phyloP scores from a whole-genome alignment of 2,113 vertebrate genomes.

The Scomber japonicus region DNA sequence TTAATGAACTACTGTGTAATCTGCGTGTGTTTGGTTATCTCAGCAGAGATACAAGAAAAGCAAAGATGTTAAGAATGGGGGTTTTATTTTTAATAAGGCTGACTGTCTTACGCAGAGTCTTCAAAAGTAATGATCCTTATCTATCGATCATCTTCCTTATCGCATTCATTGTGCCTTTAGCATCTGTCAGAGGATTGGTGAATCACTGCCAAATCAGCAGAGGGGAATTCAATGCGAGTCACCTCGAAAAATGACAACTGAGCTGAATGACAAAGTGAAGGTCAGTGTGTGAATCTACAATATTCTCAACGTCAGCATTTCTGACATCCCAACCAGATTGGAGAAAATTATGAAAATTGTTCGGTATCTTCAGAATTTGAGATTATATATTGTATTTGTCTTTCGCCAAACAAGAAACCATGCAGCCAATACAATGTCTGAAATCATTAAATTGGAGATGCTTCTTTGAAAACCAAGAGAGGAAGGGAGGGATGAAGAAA shows the following conservation, averaged over 20 bases:
- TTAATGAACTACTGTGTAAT: constrained; percentile 47
- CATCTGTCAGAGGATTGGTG: constrained; percentile 1
- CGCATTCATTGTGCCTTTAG: constrained; percentile 8
- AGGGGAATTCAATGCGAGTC: constrained; percentile 1
- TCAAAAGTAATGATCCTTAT: constrained; percentile 35
- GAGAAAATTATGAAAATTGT: background rate
- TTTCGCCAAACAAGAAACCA: background rate
- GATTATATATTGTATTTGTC: background rate
- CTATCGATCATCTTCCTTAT: constrained; percentile 41
- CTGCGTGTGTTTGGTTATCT: constrained; percentile 28
- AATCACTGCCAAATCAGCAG: constrained; percentile 36
- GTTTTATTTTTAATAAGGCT: constrained; percentile 19
- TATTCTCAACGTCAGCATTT: background rate
- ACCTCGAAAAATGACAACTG: constrained; percentile 39
- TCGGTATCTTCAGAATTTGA: background rate
- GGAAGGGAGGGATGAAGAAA: background rate
- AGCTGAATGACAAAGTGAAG: constrained; percentile 10
- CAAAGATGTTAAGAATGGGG: constrained; percentile 8
- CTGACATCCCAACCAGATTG: background rate
- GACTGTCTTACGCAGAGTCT: background rate
- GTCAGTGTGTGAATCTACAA: background rate
- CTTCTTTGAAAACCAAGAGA: background rate
- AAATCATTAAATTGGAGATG: background rate
- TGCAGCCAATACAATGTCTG: background rate
- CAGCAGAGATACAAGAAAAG: constrained; percentile 33